Evolutionary conservation across 1,140 invertebrate species (phyloP).

Genomic region (Cecropterus lyciades): DNA sequence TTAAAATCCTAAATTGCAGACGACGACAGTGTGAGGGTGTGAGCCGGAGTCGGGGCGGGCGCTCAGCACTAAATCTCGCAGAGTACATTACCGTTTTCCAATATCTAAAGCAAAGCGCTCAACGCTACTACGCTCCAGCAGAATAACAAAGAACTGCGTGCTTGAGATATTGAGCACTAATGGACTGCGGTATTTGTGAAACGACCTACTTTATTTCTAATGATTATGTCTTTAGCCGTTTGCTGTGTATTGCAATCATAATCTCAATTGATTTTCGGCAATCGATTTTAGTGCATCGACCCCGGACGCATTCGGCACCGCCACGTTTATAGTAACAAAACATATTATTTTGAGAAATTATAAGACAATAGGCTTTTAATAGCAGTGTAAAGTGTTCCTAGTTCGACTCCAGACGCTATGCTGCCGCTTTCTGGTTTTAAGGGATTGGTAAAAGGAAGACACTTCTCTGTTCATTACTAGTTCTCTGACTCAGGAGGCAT

Average conservation of each 20-base stretch:
- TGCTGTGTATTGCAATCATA: slow-evolving; percentile 5
- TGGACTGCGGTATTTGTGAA: slow-evolving; percentile 73
- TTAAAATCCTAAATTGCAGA: slow-evolving; percentile 31
- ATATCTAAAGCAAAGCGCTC: slow-evolving; percentile 75
- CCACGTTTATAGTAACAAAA: too few species aligned
- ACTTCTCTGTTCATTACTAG: too few species aligned
- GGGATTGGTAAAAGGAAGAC: too few species aligned
- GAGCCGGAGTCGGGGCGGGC: slow-evolving; percentile 43
- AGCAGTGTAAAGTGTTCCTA: too few species aligned
- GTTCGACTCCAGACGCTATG: too few species aligned
- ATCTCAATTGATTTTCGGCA: not conserved
- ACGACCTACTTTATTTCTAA: slow-evolving; percentile 41
- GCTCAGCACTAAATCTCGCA: slow-evolving; percentile 63
- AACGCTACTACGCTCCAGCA: slow-evolving; percentile 60
- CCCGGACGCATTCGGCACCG: too few species aligned
- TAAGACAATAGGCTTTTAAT: too few species aligned
- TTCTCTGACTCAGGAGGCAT: too few species aligned
- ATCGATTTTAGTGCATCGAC: too few species aligned
- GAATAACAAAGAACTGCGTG: slow-evolving; percentile 78
- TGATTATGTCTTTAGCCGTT: slow-evolving; percentile 24
- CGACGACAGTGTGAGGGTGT: slow-evolving; percentile 37
- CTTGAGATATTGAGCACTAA: slow-evolving; percentile 76
- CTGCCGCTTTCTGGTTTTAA: too few species aligned
- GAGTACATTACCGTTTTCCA: slow-evolving; percentile 79
- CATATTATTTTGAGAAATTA: too few species aligned